phyloP scores from a whole-genome alignment of 2,888 invertebrate genomes.

The Mystacides longicornis region DNA sequence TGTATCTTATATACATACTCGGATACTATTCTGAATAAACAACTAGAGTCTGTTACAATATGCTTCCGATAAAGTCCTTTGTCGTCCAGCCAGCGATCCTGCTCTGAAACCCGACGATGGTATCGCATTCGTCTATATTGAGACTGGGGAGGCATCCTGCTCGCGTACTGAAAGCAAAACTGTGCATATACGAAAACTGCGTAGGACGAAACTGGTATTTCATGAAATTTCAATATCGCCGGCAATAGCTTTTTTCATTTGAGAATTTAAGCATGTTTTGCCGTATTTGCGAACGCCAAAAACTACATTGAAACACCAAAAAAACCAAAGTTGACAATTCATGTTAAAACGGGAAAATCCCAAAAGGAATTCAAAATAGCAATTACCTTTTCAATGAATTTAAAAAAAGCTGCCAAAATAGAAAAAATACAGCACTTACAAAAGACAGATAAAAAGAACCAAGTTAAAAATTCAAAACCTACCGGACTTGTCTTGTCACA shows the following conservation, averaged over 20 bases:
- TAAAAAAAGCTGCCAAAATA: background rate
- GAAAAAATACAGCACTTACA: background rate
- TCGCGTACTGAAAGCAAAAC: no score
- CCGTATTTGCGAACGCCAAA: no score
- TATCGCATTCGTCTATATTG: constrained; percentile 34
- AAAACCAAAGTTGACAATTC: background rate
- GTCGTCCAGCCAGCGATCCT: constrained; percentile 72
- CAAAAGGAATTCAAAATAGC: background rate
- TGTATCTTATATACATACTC: constrained; percentile 72
- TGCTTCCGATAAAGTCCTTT: constrained; percentile 81
- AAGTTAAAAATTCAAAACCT: background rate
- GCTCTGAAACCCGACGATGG: constrained; percentile 41
- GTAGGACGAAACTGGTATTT: no score
- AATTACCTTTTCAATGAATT: background rate
- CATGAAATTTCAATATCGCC: no score
- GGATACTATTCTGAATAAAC: constrained; percentile 80
- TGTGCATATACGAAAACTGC: no score
- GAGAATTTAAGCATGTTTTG: no score
- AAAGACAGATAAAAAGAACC: background rate
- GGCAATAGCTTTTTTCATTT: no score
- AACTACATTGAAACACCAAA: background rate
- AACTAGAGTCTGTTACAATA: constrained; percentile 80
- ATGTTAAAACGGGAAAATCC: background rate
- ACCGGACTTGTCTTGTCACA: background rate
- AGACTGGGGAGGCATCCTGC: constrained; percentile 11